Evolutionary conservation across 2,113 vertebrate species (phyloP).

Genomic region (Pteropus alecto): DNA sequence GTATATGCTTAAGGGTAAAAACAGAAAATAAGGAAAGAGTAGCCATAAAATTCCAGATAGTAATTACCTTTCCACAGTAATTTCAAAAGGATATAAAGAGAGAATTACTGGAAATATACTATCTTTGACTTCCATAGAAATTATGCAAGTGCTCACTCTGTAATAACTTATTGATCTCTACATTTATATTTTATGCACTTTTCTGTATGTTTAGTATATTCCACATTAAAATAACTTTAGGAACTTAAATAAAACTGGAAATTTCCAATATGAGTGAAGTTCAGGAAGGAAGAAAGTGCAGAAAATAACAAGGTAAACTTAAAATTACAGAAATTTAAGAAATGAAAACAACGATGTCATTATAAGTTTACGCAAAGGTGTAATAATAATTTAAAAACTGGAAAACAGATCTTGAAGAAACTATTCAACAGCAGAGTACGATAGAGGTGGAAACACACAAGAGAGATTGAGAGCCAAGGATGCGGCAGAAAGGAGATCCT

Average conservation of each 20-base stretch:
- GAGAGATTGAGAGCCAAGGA: neutral
- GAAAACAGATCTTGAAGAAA: neutral
- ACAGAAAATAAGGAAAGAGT: neutral
- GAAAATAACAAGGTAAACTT: neutral
- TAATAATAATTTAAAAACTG: neutral
- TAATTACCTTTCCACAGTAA: neutral
- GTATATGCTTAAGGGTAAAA: neutral
- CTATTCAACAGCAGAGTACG: neutral
- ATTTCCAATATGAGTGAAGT: neutral
- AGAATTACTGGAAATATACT: neutral
- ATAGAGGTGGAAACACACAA: neutral
- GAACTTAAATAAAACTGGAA: neutral
- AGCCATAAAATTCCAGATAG: neutral
- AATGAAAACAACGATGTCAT: neutral
- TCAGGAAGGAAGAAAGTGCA: neutral
- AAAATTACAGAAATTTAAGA: neutral
- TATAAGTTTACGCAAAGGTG: neutral
- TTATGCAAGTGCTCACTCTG: neutral
- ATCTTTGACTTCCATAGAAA: neutral
- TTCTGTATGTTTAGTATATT: neutral
- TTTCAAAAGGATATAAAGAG: neutral
- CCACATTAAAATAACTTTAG: neutral
- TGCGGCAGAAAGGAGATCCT: neutral
- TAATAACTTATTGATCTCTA: neutral
- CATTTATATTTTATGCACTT: neutral